Base-by-base conservation (phyloP, 2,113 vertebrate genomes). In the Callorhinus ursinus region DNA sequence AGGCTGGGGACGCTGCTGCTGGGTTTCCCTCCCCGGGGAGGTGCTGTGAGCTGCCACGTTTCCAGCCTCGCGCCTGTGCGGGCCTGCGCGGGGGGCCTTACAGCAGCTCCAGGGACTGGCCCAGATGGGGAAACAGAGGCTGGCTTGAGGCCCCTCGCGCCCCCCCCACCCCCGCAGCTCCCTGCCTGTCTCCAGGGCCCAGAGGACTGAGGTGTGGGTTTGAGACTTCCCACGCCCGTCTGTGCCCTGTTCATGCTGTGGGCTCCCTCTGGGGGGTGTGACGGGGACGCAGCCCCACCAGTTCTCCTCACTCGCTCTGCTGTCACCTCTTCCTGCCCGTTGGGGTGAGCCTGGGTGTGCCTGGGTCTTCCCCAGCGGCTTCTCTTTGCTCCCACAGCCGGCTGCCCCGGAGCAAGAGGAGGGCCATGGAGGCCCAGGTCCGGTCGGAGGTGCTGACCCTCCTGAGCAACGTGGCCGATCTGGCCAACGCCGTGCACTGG, bases 401-500 rank as follows among this genome's bases (percentile, higher is more conserved):
- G 49, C 97, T 39, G 86, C 36, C 0, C 36, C 59, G 18, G 77
- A 28, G 93, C 97, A 87, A 93, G 33, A 65, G 0, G 61, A 94
- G 96, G 74, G 33, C 95, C 21, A 0, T 42, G 19, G 97, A 92
- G 85, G 96, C 77, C 6, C 98, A 84, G 93, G 91, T 98, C 77
- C 97, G 42, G 92, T 96, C 98, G 1, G 99, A 99, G 97, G 55
- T 98, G 1, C 88, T 99, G 72, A 98, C 97, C 24, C 74, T 99
- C 80, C 61, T 99, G 77, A 98, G 99, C 82, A 98, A 98, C 59
- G 8, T 98, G 96, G 99, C 99, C 0, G 99, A 99, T 97, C 98
- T 99, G 82, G 98, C 97, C 96, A 99, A 99, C 0, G 99, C 99
- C 0, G 90, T 99, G 96, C 99, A 99, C 86, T 99, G 99, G 99